A percentile compares a stretch with the other conserved stretches of the same genome.
phyloP scores from a whole-genome alignment of 2,113 vertebrate genomes.

The Verasper variegatus region DNA sequence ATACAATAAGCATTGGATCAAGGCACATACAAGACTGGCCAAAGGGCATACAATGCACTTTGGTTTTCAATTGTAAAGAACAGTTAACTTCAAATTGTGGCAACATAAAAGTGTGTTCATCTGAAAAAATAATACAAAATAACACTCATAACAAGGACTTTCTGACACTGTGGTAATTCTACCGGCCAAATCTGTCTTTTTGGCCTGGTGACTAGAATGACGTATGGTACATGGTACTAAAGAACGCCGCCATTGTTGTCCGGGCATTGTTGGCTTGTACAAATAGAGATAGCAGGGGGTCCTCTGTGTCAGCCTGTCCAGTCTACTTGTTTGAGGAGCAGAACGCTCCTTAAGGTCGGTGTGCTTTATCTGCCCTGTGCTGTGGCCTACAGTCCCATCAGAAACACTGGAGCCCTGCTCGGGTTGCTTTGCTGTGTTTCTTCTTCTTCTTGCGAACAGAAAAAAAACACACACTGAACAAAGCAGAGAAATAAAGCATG shows the following conservation, averaged over 20 bases:
- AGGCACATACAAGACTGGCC: slow-evolving; percentile 99
- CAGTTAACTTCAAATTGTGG: slow-evolving; percentile 90
- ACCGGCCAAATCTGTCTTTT: slow-evolving; percentile 84
- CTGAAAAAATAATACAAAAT: slow-evolving; percentile 80
- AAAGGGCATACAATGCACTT: slow-evolving; percentile 99
- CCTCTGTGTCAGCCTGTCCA: slow-evolving; percentile 72
- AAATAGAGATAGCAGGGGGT: slow-evolving; percentile 70
- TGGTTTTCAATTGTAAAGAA: slow-evolving; percentile 96
- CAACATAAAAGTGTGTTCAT: slow-evolving; percentile 88
- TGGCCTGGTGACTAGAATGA: slow-evolving; percentile 74
- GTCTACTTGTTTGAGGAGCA: slow-evolving; percentile 70
- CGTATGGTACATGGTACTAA: slow-evolving; percentile 80
- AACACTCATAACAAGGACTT: slow-evolving; percentile 82
- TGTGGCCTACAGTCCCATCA: slow-evolving; percentile 72
- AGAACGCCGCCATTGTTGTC: slow-evolving; percentile 78
- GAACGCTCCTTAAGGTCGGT: slow-evolving; percentile 67
- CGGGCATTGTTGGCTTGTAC: slow-evolving; percentile 74
- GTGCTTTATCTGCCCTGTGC: slow-evolving; percentile 84
- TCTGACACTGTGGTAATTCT: slow-evolving; percentile 82
- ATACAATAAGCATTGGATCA: slow-evolving; percentile 99
- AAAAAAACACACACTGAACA: slow-evolving; percentile 70
- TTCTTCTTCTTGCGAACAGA: slow-evolving; percentile 67
- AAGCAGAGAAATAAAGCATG: slow-evolving; percentile 78
- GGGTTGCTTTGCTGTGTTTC: slow-evolving; percentile 67
- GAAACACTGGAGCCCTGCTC: slow-evolving; percentile 64